A percentile compares a stretch with the other conserved stretches of the same genome.
Evolutionary conservation across 1,140 invertebrate species (phyloP).

Genomic region (Chrysomallon squamiferum): DNA sequence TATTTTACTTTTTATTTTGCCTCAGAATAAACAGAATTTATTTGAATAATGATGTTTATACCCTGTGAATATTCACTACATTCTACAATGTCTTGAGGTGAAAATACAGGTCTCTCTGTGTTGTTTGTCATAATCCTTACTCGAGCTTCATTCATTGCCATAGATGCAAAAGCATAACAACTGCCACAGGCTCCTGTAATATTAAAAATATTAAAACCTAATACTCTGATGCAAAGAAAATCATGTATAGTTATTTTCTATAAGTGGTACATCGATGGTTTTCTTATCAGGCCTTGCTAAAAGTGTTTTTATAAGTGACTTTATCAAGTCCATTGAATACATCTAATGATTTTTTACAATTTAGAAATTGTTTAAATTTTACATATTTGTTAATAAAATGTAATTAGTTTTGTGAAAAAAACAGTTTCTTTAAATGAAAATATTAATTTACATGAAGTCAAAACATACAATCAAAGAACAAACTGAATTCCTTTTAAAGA

Average conservation of each 20-base stretch:
- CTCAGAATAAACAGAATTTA: too few species aligned
- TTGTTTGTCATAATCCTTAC: constrained; percentile 65
- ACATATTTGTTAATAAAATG: too few species aligned
- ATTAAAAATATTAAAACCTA: neutral
- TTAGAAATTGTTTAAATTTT: too few species aligned
- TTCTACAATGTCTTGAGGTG: constrained; percentile 67
- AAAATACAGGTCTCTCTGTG: constrained; percentile 58
- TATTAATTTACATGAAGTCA: too few species aligned
- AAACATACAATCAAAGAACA: too few species aligned
- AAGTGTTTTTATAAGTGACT: neutral
- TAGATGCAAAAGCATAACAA: constrained; percentile 68
- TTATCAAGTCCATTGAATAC: too few species aligned
- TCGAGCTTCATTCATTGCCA: constrained; percentile 65
- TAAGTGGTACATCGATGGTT: neutral
- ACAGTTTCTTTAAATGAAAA: too few species aligned
- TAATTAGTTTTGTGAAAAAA: too few species aligned
- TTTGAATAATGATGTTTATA: too few species aligned
- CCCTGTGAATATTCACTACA: constrained; percentile 66
- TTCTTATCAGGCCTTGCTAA: neutral
- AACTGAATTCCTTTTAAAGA: too few species aligned
- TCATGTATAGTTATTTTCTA: neutral
- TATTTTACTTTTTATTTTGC: too few species aligned
- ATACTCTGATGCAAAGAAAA: neutral
- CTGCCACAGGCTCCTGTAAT: constrained; percentile 63
- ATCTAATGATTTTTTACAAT: too few species aligned